Evolutionary conservation across 2,797 vertebrate genomes (phyloP).

Genomic region (Chloroceryle inda): DNA sequence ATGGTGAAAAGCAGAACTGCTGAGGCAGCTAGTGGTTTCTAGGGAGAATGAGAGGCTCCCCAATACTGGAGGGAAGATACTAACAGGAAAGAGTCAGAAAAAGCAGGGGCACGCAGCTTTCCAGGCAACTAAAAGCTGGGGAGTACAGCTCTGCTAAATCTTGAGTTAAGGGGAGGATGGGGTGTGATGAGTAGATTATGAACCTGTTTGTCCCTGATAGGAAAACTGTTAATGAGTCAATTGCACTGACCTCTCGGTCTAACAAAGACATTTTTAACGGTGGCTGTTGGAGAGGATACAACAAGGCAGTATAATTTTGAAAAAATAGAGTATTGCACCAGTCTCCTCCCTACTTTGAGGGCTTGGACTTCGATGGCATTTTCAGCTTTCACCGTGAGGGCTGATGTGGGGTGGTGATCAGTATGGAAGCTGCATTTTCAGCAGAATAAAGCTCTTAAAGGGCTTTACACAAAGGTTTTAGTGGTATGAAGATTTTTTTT

Average conservation of each 20-base stretch:
- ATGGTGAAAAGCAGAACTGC: background rate
- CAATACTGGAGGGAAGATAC: background rate
- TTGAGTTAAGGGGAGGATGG: background rate
- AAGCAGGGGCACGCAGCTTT: background rate
- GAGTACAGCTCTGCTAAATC: background rate
- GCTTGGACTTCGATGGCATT: background rate
- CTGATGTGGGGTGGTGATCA: background rate
- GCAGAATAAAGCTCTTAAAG: slow-evolving; percentile 41
- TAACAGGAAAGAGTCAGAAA: background rate
- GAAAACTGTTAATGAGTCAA: background rate
- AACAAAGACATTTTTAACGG: background rate
- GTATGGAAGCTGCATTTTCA: slow-evolving; percentile 20
- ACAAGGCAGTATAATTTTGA: background rate
- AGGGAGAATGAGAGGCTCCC: background rate
- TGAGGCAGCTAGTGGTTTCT: background rate
- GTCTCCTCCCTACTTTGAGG: background rate
- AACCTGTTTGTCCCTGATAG: background rate
- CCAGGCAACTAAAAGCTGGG: background rate
- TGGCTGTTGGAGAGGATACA: background rate
- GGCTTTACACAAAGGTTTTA: slow-evolving; percentile 49
- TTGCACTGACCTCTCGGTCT: background rate
- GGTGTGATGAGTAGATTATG: background rate
- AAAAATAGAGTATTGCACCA: background rate
- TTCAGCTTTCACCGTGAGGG: background rate
- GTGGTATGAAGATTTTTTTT: slow-evolving; percentile 35